A percentile compares a stretch with the other conserved stretches of the same genome.
These are phyloP conservation scores for Globia sparganii DNA, from an alignment of 2,888 invertebrate genomes.

Conservation along the genomic window DNA sequence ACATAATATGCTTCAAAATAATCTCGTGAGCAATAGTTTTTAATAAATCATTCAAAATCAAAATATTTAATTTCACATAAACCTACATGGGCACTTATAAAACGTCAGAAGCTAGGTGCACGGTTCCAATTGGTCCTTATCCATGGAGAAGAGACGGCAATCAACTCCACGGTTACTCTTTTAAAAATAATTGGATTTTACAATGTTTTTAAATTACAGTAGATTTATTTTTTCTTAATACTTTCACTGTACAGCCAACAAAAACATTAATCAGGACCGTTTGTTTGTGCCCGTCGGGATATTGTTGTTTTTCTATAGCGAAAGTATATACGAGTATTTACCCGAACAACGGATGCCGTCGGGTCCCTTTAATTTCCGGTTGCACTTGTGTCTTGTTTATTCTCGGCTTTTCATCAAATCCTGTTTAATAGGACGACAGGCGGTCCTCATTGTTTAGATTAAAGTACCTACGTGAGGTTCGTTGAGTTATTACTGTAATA, in stretches of 20 bases:
- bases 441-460: constrained; percentile 65
- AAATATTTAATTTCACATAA: too few species aligned
- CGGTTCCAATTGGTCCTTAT: too few species aligned
- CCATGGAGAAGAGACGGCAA: too few species aligned
- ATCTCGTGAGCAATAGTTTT: constrained; percentile 38
- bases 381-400: constrained; percentile 80
- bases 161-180: too few species aligned
- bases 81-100: too few species aligned
- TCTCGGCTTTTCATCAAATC: constrained; percentile 77
- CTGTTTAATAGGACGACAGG: constrained; percentile 62
- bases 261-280: constrained; percentile 68
- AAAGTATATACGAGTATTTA: constrained; percentile 57
- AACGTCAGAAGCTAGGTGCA: too few species aligned
- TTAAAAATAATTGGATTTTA: too few species aligned
- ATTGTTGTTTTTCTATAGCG: constrained; percentile 76
- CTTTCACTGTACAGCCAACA: constrained; percentile 59
- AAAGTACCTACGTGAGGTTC: constrained; percentile 50
- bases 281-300: constrained; percentile 67
- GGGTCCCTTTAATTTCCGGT: constrained; percentile 84
- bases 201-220: too few species aligned
- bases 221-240: constrained; percentile 42
- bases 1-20: constrained; percentile 10
- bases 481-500: constrained; percentile 59
- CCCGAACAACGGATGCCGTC: constrained; percentile 73
- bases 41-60: constrained; percentile 34